phyloP scores from a whole-genome alignment of 2,888 invertebrate genomes.

The Ectropis crepuscularia region DNA sequence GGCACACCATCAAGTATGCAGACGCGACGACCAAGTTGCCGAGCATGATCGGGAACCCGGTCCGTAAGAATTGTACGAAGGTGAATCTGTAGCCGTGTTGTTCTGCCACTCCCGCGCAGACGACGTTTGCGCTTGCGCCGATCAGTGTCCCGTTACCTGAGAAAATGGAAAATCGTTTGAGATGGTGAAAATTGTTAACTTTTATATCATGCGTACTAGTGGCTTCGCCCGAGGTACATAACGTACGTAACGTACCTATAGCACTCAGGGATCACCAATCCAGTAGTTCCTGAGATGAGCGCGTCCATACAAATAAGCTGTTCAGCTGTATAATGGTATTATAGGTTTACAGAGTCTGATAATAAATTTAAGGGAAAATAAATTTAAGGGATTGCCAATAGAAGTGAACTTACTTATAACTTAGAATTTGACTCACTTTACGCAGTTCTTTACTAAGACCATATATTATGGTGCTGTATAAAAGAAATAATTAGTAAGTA shows the following conservation, averaged over 20 bases:
- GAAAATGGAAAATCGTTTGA: conserved; percentile 9
- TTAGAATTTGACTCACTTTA: too few relatives aligned
- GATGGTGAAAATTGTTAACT: neutral
- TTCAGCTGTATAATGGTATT: too few relatives aligned
- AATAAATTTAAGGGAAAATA: too few relatives aligned
- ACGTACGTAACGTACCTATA: too few relatives aligned
- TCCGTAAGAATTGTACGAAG: conserved; percentile 93
- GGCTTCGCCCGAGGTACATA: conserved; percentile 16
- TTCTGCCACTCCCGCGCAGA: conserved; percentile 96
- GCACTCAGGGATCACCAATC: neutral
- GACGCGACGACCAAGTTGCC: conserved; percentile 88
- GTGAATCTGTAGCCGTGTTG: conserved; percentile 95
- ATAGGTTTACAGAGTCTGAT: too few relatives aligned
- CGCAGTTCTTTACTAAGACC: too few relatives aligned
- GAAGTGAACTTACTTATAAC: too few relatives aligned
- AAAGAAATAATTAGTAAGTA: too few relatives aligned
- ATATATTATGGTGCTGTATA: too few relatives aligned
- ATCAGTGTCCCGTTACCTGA: conserved; percentile 95
- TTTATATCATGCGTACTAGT: neutral
- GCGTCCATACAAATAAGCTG: too few relatives aligned
- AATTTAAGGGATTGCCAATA: too few relatives aligned
- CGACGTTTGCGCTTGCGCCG: conserved; percentile 96
- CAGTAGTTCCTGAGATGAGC: too few relatives aligned
- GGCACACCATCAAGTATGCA: conserved; percentile 89
- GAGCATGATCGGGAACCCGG: conserved; percentile 94